Evolutionary conservation across 2,797 vertebrate genomes (phyloP).

Genomic region (Apodemus agrarius): DNA sequence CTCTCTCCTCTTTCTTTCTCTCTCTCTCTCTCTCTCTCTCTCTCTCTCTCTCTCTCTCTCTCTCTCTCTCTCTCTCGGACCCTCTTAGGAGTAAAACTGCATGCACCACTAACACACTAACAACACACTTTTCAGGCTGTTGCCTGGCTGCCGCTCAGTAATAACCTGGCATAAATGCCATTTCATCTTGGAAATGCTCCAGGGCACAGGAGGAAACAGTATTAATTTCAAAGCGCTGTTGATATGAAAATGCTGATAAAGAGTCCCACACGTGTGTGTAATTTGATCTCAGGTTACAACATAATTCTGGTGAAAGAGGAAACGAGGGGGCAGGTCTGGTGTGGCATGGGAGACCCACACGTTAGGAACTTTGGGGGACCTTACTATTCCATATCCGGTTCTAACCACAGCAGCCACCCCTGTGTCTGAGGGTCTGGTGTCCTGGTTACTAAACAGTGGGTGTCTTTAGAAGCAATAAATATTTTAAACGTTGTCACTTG

Average conservation of each 20-base stretch:
- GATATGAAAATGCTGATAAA: not conserved
- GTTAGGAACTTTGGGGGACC: not conserved
- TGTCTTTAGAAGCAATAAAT: constrained; percentile 71
- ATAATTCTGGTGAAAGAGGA: constrained; percentile 13
- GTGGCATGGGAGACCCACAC: not conserved
- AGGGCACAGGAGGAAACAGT: not conserved
- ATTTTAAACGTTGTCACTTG: constrained; percentile 72
- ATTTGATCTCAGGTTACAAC: constrained; percentile 18
- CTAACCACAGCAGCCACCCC: not conserved
- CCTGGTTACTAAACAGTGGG: constrained; percentile 27
- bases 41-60: too few relatives aligned
- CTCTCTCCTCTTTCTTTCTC: too few relatives aligned
- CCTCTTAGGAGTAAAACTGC: not conserved
- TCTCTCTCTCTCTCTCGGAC: too few relatives aligned
- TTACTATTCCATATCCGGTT: not conserved
- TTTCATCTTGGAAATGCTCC: constrained; percentile 35
- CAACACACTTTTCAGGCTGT: not conserved
- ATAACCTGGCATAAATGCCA: not conserved
- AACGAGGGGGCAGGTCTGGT: not conserved
- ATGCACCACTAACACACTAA: not conserved
- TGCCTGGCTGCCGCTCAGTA: not conserved
- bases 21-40: too few relatives aligned
- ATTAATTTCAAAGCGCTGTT: not conserved
- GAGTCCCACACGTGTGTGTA: not conserved
- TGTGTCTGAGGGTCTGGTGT: not conserved